These are phyloP conservation scores for Dione vanillae DNA, from an alignment of 2,888 invertebrate genomes.

Conservation along the genomic window DNA sequence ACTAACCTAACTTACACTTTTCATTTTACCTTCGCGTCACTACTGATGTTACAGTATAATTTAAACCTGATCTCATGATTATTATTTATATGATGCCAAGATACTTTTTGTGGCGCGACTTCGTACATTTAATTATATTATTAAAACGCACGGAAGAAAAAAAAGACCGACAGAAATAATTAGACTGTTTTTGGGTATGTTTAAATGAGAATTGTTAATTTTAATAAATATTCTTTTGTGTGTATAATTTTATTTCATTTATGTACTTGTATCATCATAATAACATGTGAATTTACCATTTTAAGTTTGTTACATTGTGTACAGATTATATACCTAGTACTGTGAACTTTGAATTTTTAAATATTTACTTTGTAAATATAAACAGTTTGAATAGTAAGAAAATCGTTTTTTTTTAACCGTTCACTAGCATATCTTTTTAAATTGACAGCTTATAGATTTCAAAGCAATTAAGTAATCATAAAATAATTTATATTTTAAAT, in stretches of 20 bases:
- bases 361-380: slow-evolving; percentile 33
- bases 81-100: background rate
- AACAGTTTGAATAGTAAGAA: slow-evolving; percentile 6
- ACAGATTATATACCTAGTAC: background rate
- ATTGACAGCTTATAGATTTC: too few species aligned
- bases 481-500: too few species aligned
- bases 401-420: slow-evolving; percentile 3
- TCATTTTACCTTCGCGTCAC: too few species aligned
- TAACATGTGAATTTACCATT: background rate
- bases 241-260: background rate
- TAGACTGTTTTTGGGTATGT: background rate
- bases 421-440: too few species aligned
- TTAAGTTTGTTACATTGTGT: slow-evolving; percentile 6
- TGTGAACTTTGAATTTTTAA: slow-evolving; percentile 14
- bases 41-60: background rate
- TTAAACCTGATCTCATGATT: background rate
- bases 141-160: background rate
- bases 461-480: too few species aligned
- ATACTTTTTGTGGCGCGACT: background rate
- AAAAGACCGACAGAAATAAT: too few species aligned
- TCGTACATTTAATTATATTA: slow-evolving; percentile 1
- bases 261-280: background rate
- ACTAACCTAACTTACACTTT: too few species aligned
- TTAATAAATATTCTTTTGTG: background rate
- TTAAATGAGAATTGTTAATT: background rate